Percentiles rank a stretch among this genome's conserved stretches.
Evolutionary conservation across 35 echinoderm and acorn worm species (phyloP).

Genomic region (Hemicentrotus pulcherrimus): DNA sequence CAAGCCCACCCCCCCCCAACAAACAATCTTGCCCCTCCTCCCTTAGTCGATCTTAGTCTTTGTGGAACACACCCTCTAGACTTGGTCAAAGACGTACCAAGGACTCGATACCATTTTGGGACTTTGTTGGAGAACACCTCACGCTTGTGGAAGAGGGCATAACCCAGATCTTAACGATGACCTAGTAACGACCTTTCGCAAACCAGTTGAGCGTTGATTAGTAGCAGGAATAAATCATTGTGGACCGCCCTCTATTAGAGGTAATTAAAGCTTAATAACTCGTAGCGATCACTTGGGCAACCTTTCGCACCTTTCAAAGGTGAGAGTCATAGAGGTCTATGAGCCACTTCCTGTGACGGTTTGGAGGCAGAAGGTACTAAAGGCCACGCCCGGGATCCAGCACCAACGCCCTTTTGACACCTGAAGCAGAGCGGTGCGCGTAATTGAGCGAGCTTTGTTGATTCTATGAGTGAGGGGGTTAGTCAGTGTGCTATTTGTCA

Average conservation of each 20-base stretch:
- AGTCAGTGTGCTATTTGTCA: background rate
- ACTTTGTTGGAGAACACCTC: background rate
- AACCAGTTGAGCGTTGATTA: background rate
- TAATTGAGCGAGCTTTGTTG: conserved; percentile 6
- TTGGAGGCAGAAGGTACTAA: background rate
- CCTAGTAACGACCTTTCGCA: background rate
- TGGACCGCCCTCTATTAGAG: background rate
- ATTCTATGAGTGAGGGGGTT: conserved; percentile 25
- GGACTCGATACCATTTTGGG: too few relatives aligned
- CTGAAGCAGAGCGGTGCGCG: background rate
- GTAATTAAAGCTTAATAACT: conserved; percentile 6
- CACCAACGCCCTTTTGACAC: background rate
- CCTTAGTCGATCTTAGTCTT: too few relatives aligned
- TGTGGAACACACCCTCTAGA: too few relatives aligned
- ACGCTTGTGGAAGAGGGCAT: background rate
- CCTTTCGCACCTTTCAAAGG: background rate
- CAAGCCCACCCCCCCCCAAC: too few relatives aligned
- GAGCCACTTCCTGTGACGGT: background rate
- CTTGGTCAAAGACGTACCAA: too few relatives aligned
- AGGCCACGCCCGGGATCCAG: background rate
- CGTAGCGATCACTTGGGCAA: background rate
- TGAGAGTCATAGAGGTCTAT: background rate
- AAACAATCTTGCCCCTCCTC: too few relatives aligned
- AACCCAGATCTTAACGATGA: background rate
- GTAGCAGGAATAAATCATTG: background rate